phyloP scores from a whole-genome alignment of 1,140 invertebrate species.

The Tetramorium parvispinum region DNA sequence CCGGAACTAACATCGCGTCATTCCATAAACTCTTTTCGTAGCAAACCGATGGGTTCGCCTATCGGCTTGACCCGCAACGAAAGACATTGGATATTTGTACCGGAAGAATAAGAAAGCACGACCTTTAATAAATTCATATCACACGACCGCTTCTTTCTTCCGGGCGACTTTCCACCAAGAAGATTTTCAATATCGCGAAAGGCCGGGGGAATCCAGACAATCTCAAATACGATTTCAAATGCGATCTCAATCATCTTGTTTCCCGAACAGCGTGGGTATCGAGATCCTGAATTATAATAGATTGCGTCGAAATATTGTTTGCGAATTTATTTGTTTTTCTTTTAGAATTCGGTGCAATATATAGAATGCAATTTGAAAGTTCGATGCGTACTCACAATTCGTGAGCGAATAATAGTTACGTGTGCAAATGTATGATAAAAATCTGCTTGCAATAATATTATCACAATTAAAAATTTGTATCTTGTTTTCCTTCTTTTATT shows the following conservation, averaged over 20 bases:
- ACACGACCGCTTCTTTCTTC: neutral
- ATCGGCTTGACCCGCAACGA: neutral
- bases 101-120: neutral
- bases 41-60: neutral
- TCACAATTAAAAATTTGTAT: neutral
- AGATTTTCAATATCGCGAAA: slow-evolving; percentile 24
- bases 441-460: neutral
- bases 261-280: neutral
- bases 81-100: slow-evolving; percentile 34
- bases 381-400: no score
- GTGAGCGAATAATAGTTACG: neutral
- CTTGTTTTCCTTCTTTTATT: neutral
- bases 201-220: neutral
- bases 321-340: neutral
- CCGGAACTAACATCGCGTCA: neutral
- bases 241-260: slow-evolving; percentile 23
- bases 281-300: neutral
- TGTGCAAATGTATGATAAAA: neutral
- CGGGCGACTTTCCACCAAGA: neutral
- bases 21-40: neutral
- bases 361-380: neutral
- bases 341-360: neutral
- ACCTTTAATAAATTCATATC: slow-evolving; percentile 43
- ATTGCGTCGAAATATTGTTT: neutral
- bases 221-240: slow-evolving; percentile 28